Base-by-base conservation (phyloP, 2,797 vertebrate genomes). In the Scarus forsteni region DNA sequence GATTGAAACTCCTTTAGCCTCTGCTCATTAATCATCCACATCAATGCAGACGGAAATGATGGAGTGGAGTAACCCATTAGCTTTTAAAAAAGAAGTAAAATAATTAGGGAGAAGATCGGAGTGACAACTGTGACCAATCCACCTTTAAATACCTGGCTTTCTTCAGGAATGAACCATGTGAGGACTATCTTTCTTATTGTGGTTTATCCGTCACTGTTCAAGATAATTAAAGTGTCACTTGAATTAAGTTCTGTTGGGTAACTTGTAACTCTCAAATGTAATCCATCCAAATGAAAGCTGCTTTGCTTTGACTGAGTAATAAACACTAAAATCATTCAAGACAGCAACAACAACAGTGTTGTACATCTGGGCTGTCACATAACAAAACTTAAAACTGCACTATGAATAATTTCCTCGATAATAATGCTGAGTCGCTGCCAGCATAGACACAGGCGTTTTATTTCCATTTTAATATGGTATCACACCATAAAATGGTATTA, bases 1-100 rank as follows among this genome's bases (percentile, higher is more conserved):
- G 68, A 86, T 70, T 86, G 63, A 84, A 85, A 80, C 70, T 56
- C 58, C 74, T 66, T 75, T 46, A 36, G 56, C 65, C 75, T 73
- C 44, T 16, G n/a, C 77, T 79, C 67, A 88, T 87, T 88, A 88
- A 88, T 89, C 84, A 75, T 77, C 73, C 39, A 77, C 80, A 83
- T 84, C 82, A 82, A 64, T 79, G 75, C 77, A 57, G 39, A 57
- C 69, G 64, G 63, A 75, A 78, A 55, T 38, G 48, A 7, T 70
- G 70, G 74, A 54, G 58, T 83, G 68, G 81, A 83, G 71, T 74
- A 75, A 77, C 61, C 49, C 64, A 73, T 68, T 44, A 83, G 62
- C 73, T 75, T 70, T 54, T 73, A 36, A 57, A 82, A 52, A 86
- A 78, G 27, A 75, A 61, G 52, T 51, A 76, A 79, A 81, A 74